Conservation (phyloP, 2,888 invertebrate genomes). For the Hylaea fasciaria region DNA sequence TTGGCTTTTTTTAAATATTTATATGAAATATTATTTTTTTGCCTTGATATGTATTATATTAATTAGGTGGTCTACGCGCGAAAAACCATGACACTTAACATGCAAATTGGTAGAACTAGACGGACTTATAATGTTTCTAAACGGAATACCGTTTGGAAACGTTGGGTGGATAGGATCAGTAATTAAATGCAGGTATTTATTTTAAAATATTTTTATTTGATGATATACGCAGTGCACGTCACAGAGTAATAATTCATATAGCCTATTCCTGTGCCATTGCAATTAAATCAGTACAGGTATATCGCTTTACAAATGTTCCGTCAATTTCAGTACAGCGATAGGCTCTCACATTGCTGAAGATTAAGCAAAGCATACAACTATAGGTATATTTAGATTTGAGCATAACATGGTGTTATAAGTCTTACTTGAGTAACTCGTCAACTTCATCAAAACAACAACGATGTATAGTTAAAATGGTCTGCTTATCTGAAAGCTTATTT, state of each 20-base stretch:
- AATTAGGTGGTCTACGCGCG: too few species aligned
- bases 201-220: conserved; percentile 77
- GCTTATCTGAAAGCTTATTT: neutral
- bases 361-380: conserved; percentile 49
- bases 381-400: conserved; percentile 31
- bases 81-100: too few species aligned
- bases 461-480: neutral
- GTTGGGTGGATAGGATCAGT: conserved; percentile 24
- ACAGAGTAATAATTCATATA: conserved; percentile 49
- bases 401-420: conserved; percentile 24
- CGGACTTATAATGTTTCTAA: too few species aligned
- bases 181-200: conserved; percentile 42
- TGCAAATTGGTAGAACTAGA: too few species aligned
- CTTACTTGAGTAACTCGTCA: neutral
- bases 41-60: too few species aligned
- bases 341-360: conserved; percentile 46
- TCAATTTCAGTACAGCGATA: conserved; percentile 56
- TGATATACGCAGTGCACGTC: conserved; percentile 58
- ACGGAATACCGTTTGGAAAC: too few species aligned
- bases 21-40: too few species aligned
- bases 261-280: conserved; percentile 52
- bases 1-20: too few species aligned
- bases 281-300: neutral
- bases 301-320: neutral
- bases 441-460: neutral